phyloP scores from a whole-genome alignment of 2,888 invertebrate genomes.

The Eurytoma adleriae region DNA sequence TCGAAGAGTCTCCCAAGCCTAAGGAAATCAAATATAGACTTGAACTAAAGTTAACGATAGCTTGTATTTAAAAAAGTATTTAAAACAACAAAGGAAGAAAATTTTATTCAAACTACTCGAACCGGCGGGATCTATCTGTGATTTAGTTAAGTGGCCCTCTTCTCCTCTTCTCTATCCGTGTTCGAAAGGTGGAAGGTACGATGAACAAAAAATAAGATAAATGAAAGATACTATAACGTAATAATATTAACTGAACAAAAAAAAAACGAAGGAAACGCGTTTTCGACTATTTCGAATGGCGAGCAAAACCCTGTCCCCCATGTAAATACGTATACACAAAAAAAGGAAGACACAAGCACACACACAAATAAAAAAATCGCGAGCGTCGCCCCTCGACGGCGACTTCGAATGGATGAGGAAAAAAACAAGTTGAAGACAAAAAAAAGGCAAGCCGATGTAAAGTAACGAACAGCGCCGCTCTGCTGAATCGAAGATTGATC shows the following conservation, averaged over 20 bases:
- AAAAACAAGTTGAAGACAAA: constrained; percentile 25
- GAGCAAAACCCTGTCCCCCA: background rate
- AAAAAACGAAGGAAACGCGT: constrained; percentile 28
- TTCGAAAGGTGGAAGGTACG: constrained; percentile 57
- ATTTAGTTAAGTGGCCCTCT: constrained; percentile 71
- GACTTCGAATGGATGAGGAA: constrained; percentile 21
- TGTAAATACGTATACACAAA: constrained; percentile 49
- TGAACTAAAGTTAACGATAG: constrained; percentile 67
- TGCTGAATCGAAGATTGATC: constrained; percentile 71
- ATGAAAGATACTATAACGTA: constrained; percentile 12
- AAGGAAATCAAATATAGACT: constrained; percentile 75
- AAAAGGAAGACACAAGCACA: too few species aligned
- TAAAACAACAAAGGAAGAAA: constrained; percentile 21
- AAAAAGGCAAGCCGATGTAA: background rate
- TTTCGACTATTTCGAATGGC: constrained; percentile 36
- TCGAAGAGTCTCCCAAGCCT: constrained; percentile 72
- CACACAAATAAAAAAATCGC: too few species aligned
- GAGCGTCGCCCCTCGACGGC: constrained; percentile 17
- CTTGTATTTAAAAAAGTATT: constrained; percentile 54
- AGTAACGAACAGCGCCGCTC: constrained; percentile 62
- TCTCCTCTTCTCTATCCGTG: constrained; percentile 51
- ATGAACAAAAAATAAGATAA: constrained; percentile 4
- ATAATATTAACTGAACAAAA: constrained; percentile 11
- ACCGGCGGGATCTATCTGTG: constrained; percentile 70
- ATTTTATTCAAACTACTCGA: constrained; percentile 61